Conservation (phyloP, 2,797 vertebrate species). For the Gymnocypris eckloni region DNA sequence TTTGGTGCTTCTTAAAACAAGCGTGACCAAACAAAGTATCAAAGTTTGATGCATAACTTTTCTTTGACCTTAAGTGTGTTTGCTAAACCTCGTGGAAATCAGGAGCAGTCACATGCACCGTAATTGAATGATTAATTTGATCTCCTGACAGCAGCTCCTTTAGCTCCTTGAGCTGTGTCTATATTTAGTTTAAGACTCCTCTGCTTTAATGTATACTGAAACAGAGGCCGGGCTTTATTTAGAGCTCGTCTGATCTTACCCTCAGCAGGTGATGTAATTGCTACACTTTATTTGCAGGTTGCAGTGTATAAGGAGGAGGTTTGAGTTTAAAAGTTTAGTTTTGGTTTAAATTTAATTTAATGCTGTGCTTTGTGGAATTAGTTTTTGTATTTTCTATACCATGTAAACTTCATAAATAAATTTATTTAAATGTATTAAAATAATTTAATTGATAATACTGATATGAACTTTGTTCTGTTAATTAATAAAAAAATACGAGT, state of each 20-base stretch:
- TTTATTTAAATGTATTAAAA: neutral
- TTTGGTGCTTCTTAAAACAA: neutral
- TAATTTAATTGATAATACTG: too few relatives aligned
- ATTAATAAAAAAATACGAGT: too few relatives aligned
- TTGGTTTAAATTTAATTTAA: neutral
- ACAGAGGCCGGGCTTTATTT: neutral
- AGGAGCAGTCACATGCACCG: neutral
- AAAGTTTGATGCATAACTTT: neutral
- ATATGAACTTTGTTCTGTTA: too few relatives aligned
- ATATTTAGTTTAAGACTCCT: conserved; percentile 14
- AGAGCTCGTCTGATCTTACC: conserved; percentile 6
- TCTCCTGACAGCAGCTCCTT: neutral
- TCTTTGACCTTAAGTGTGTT: neutral
- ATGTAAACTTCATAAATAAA: neutral
- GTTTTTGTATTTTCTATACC: neutral
- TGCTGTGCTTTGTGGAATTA: neutral
- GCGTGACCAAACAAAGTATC: neutral
- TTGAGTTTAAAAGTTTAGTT: neutral
- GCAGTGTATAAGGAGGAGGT: neutral
- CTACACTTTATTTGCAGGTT: neutral
- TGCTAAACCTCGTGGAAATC: neutral
- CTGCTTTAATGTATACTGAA: neutral
- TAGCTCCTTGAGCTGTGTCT: conserved; percentile 11
- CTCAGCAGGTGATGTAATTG: neutral
- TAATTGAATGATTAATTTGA: neutral